Evolutionary conservation across 2,113 vertebrate genomes (phyloP), one percentile per base, ranked within the genome.

Genomic region (Muscicapa adusta): DNA sequence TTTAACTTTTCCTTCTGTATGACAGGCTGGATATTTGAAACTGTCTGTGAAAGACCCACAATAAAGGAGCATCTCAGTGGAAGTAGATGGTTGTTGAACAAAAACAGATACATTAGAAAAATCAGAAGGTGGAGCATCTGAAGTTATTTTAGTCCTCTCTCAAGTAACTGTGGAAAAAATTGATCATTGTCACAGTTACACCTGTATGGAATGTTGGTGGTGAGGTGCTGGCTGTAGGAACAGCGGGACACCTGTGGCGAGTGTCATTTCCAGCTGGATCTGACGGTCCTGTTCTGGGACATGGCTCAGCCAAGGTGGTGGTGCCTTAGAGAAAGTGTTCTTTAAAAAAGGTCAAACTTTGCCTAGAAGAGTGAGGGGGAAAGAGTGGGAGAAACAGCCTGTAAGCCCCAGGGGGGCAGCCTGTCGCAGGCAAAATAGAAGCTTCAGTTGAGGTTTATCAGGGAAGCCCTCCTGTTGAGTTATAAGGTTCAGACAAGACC

Each of bases 241-340:
- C 45, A 65, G 14, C 24, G 11, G 36, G 31, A 4, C 17, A 50
- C 22, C 12, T 54, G 24, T 63, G 53, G 24, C n/a, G 22, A 19
- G 50, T 1, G 1, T 20, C 5, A 1, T 31, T 57, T 73, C n/a
- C 38, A 66, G 12, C 12, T 2, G 2, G 6, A 7, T 51, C 24
- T 0, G 1, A 1, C 0, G 0, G 33, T 14, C 12, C 23, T 33
- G 0, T 51, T 26, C 45, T 31, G 36, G 43, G 22, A 26, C 53
- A 23, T 43, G 62, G 51, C 45, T 13, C 26, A 47, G 38, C 40
- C 47, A 24, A 6, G 15, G 18, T 23, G 36, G 12, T 14, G 16
- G 8, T n/a, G 12, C 17, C 42, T 42, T 6, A 5, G 23, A 43
- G 33, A 45, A 80, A 34, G 12, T 10, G 5, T 33, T 6, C 14